Conservation (phyloP, 2,113 vertebrate species). For the Callipepla squamata region DNA sequence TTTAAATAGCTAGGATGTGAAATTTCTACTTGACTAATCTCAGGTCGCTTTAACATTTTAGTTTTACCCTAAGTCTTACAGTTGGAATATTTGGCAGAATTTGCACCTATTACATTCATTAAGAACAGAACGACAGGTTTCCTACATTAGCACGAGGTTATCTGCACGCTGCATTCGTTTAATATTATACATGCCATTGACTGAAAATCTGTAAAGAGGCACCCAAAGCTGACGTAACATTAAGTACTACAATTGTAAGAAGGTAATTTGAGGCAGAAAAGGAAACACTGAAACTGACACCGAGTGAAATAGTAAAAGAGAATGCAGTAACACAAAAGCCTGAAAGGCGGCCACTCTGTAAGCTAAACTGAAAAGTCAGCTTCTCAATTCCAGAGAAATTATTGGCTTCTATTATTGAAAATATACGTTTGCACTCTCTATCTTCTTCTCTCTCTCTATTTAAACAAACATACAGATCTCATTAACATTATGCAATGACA, state of each 20-base stretch:
- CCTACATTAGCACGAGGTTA: not conserved
- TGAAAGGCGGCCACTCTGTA: not conserved
- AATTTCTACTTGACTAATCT: not conserved
- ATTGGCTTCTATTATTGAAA: not conserved
- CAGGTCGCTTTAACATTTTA: not conserved
- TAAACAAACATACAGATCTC: not conserved
- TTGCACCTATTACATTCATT: not conserved
- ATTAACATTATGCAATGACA: not conserved
- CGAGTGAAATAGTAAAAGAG: too few relatives aligned
- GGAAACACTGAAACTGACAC: not conserved
- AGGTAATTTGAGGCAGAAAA: not conserved
- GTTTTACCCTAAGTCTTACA: not conserved
- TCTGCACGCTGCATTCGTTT: not conserved
- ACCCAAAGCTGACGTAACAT: not conserved
- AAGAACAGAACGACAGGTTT: not conserved
- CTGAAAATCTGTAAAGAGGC: not conserved
- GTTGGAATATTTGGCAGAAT: not conserved
- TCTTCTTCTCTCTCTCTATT: not conserved
- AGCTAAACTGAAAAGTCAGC: not conserved
- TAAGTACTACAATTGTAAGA: not conserved
- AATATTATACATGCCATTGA: not conserved
- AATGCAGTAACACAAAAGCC: not conserved
- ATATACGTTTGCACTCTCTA: not conserved
- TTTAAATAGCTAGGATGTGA: not conserved
- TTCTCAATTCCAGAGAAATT: not conserved